Evolutionary conservation across 2,888 invertebrate genomes (phyloP).

Genomic region (Drosophila formosana): DNA sequence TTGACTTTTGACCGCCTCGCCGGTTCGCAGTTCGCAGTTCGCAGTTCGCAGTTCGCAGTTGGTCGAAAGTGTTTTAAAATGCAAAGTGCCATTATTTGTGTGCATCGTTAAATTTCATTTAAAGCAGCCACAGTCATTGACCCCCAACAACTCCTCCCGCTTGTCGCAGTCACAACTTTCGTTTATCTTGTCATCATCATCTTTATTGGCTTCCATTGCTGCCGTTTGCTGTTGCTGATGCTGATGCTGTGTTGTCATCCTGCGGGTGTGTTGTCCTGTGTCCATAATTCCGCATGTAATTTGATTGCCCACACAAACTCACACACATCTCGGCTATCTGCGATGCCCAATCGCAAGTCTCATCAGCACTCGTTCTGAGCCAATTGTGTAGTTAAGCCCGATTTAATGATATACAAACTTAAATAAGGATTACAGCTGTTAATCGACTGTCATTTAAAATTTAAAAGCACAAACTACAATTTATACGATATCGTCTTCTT

Average conservation of each 20-base stretch:
- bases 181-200: conserved; percentile 70
- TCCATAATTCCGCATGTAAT: conserved; percentile 72
- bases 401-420: conserved; percentile 7
- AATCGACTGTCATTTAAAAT: not conserved
- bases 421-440: conserved; percentile 13
- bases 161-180: conserved; percentile 44
- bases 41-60: conserved; percentile 21
- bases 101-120: conserved; percentile 79
- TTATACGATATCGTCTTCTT: conserved; percentile 12
- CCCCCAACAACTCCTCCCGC: conserved; percentile 9
- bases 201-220: conserved; percentile 68
- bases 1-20: conserved; percentile 56
- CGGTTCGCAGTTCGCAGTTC: conserved; percentile 27
- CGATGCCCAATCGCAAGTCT: conserved; percentile 39
- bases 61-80: conserved; percentile 72
- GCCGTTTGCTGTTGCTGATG: not conserved
- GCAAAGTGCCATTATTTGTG: conserved; percentile 77
- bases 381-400: conserved; percentile 16
- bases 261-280: conserved; percentile 52
- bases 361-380: conserved; percentile 27
- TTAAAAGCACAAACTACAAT: conserved; percentile 3
- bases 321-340: conserved; percentile 45
- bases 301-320: conserved; percentile 60
- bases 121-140: conserved; percentile 53
- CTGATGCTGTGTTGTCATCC: conserved; percentile 37